Base-by-base conservation (phyloP, 2,888 invertebrate genomes). In the Furcula furcula region DNA sequence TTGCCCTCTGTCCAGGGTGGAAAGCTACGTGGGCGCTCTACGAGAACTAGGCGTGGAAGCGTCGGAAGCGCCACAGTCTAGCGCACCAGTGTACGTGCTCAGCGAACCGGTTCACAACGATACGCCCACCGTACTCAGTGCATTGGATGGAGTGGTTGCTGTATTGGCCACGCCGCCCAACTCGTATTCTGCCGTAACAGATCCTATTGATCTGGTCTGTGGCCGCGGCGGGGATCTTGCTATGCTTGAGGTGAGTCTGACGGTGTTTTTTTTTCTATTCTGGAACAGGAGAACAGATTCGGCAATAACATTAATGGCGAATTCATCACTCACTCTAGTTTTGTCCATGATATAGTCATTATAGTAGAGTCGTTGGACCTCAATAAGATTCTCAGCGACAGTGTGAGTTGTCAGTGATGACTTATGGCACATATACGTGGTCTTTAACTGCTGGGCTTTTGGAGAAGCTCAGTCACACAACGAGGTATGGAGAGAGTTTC, bases 131-230 rank as follows among this genome's bases (percentile, higher is more conserved):
- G 84, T 88, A 1, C 39, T 63, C 41, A 75, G 60, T 36, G 88
- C 88, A 0, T 54, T 87, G 19, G 81, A 83, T 25, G 89, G 87
- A 3, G 89, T 89, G 9, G 89, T 89, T 7, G 89, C 89, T 1
- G 89, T 67, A 21, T 55, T 75, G 52, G 95, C 94, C 1, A 93
- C 94, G 0, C 95, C 96, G 0, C 94, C 95, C 0, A 95, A 94
- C 65, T 95, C 95, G 0, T 95, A 94, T 64, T 94, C 94, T 0
- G 94, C 94, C 0, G 93, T 95, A 13, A 90, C 90, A 0, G 95
- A 95, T 67, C 94, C 95, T 0, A 94, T 95, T 3, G 95, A 95
- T 60, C 79, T 95, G 57, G 94, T 93, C n/a, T 94, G 93, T 54
- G 93, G 93, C 4, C 90, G 95, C 18, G 95, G 94, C 1, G 95